These are phyloP conservation scores for Apaloderma vittatum DNA, from an alignment of 2,113 vertebrate species.

Conservation along the genomic window DNA sequence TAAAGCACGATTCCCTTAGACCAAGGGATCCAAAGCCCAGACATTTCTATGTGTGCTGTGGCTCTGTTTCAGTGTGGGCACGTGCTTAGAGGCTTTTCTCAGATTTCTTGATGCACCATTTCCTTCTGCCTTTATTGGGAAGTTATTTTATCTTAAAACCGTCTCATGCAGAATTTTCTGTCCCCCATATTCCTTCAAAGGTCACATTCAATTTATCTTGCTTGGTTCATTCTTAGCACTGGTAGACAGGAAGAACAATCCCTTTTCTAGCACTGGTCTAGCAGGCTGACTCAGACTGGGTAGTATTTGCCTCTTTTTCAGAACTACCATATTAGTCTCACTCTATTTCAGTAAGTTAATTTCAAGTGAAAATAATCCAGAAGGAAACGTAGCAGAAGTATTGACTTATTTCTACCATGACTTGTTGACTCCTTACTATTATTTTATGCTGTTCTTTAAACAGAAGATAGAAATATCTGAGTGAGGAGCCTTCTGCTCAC, in stretches of 20 bases:
- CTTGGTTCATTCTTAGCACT: neutral
- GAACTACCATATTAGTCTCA: neutral
- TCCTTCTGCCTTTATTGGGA: neutral
- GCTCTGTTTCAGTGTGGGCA: neutral
- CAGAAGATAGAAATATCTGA: slow-evolving; percentile 22
- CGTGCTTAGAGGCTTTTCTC: neutral
- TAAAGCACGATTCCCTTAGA: neutral
- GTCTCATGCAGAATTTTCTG: neutral
- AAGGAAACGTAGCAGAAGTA: neutral
- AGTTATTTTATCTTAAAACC: neutral
- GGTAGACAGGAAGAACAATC: neutral
- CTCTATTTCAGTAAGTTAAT: neutral
- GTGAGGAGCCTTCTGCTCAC: neutral
- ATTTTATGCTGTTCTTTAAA: slow-evolving; percentile 32
- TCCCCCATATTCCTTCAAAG: neutral
- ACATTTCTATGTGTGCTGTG: rapidly evolving
- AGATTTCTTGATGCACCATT: neutral
- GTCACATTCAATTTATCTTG: neutral
- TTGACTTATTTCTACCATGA: neutral
- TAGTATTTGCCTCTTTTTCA: neutral
- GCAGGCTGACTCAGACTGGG: neutral
- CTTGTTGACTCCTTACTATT: neutral
- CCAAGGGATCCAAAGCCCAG: neutral
- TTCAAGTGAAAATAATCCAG: neutral
- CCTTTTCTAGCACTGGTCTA: neutral